A percentile compares a stretch with the other conserved stretches of the same genome.
Conservation (phyloP, 2,888 invertebrate genomes). For the Standfussiana lucernea region DNA sequence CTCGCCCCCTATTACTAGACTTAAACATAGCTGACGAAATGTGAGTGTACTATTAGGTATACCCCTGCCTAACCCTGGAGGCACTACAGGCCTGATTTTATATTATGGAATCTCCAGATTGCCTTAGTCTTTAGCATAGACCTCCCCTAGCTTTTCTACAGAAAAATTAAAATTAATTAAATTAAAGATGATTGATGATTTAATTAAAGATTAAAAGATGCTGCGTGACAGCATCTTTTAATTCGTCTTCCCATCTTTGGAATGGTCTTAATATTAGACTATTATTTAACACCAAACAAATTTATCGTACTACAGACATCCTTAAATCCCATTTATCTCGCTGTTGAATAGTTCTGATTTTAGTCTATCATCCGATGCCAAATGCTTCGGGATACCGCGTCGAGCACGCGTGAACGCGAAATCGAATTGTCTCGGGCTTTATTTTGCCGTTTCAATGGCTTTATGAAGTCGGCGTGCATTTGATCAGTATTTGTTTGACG, state of each 20-base stretch:
- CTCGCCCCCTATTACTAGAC: background rate
- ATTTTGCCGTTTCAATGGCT: constrained; percentile 36
- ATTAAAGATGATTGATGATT: no score
- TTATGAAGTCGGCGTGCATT: constrained; percentile 15
- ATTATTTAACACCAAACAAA: constrained; percentile 16
- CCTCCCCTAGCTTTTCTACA: background rate
- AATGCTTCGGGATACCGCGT: constrained; percentile 51
- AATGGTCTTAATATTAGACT: background rate
- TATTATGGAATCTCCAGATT: background rate
- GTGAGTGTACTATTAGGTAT: background rate
- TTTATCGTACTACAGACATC: constrained; percentile 3
- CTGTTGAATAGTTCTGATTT: constrained; percentile 66
- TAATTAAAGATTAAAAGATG: no score
- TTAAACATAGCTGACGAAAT: background rate
- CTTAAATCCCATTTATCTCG: constrained; percentile 66
- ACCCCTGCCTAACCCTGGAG: background rate
- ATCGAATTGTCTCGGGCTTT: constrained; percentile 56
- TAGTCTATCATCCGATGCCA: constrained; percentile 66
- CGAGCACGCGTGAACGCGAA: constrained; percentile 27
- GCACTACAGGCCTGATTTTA: background rate
- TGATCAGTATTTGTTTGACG: constrained; percentile 21
- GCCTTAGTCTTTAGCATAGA: background rate
- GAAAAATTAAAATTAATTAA: no score
- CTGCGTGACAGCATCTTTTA: background rate
- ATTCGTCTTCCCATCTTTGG: background rate